A percentile compares a stretch with the other conserved stretches of the same genome.
These are phyloP conservation scores for Pyrgus malvae DNA, from an alignment of 2,888 invertebrate species.

Conservation along the genomic window DNA sequence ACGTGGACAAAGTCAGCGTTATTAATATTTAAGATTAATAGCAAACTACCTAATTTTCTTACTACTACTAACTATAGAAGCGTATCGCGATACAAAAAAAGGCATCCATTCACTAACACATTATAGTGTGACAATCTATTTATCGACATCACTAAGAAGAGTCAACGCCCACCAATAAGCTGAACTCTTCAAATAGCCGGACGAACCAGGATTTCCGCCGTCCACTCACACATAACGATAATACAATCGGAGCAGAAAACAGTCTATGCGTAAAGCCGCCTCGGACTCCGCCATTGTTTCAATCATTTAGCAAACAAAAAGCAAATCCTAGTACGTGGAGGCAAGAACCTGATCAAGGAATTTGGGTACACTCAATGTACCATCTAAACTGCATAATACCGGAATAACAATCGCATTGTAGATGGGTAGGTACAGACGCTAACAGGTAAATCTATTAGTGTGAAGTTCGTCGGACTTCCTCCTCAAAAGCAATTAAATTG, in stretches of 20 bases:
- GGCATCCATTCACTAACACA: slow-evolving; percentile 3
- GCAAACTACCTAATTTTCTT: too few species aligned
- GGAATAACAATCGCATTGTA: too few species aligned
- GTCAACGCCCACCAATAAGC: slow-evolving; percentile 31
- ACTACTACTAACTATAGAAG: too few species aligned
- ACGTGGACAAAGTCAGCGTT: too few species aligned
- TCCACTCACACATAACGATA: slow-evolving; percentile 33
- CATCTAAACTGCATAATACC: too few species aligned
- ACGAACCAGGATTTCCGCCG: slow-evolving; percentile 72
- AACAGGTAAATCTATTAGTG: too few species aligned
- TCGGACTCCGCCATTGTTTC: slow-evolving; percentile 49
- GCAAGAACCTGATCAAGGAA: slow-evolving; percentile 69
- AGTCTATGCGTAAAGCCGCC: slow-evolving; percentile 57
- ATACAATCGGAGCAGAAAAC: slow-evolving; percentile 49
- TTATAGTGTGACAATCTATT: slow-evolving; percentile 14
- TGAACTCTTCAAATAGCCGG: slow-evolving; percentile 39
- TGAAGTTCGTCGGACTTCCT: too few species aligned
- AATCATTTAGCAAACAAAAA: slow-evolving; percentile 57
- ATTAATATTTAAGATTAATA: too few species aligned
- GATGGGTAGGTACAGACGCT: too few species aligned
- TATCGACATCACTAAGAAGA: slow-evolving; percentile 10
- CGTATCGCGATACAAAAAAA: too few species aligned
- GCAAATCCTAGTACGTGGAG: slow-evolving; percentile 41
- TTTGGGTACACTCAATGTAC: too few species aligned
- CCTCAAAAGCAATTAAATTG: too few species aligned